Percentiles rank a stretch among this genome's conserved stretches.
Evolutionary conservation across 2,113 vertebrate genomes (phyloP).

Genomic region (Siniperca chuatsi): DNA sequence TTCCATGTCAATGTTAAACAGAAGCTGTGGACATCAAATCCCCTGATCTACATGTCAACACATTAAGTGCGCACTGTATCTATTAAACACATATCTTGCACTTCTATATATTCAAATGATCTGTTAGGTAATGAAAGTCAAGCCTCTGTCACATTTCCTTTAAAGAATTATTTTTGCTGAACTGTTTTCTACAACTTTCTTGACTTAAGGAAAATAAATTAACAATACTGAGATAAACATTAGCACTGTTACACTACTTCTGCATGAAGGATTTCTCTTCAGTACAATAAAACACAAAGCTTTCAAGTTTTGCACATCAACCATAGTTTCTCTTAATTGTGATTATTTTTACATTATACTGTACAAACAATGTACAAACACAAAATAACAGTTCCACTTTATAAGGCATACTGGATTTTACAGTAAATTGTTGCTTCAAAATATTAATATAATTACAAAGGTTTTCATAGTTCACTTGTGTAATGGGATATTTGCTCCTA

Average conservation of each 20-base stretch:
- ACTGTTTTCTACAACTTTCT: not conserved
- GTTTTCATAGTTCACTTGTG: slow-evolving; percentile 6
- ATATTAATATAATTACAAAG: not conserved
- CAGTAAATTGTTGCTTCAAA: not conserved
- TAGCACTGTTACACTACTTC: not conserved
- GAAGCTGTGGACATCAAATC: slow-evolving; percentile 6
- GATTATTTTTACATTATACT: not conserved
- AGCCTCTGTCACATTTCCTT: not conserved
- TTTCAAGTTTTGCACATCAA: too few species aligned
- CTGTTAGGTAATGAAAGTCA: slow-evolving; percentile 1
- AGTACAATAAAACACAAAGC: not conserved
- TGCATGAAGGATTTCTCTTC: not conserved
- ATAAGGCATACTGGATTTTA: not conserved
- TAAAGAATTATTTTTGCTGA: not conserved
- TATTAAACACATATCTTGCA: not conserved
- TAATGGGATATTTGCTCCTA: slow-evolving; percentile 10
- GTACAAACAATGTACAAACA: not conserved
- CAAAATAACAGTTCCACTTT: not conserved
- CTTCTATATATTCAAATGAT: not conserved
- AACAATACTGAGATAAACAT: not conserved
- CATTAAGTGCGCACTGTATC: not conserved
- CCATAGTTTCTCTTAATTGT: not conserved
- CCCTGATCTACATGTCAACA: slow-evolving; percentile 26
- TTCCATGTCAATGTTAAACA: slow-evolving; percentile 37
- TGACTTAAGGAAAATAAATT: not conserved